Conservation (phyloP, 2,797 vertebrate species). For the Enoplosus armatus region DNA sequence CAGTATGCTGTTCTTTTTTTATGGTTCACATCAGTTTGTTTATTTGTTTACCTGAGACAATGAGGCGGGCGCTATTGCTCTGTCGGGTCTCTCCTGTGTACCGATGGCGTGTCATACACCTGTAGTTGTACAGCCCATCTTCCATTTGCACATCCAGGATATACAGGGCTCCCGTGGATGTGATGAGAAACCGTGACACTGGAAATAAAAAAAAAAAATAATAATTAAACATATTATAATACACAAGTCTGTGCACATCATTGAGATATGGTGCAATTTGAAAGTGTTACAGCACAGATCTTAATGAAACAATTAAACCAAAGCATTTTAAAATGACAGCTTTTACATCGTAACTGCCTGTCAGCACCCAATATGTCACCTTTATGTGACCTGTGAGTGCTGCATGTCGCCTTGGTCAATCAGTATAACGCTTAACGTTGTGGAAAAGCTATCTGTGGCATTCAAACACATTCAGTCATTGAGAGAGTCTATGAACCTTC, state of each 20-base stretch:
- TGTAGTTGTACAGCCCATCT: constrained; percentile 98
- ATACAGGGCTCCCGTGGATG: constrained; percentile 99
- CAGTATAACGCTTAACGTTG: neutral
- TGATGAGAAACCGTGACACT: constrained; percentile 97
- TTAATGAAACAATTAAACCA: neutral
- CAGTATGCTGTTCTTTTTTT: neutral
- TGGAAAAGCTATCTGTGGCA: constrained; percentile 11
- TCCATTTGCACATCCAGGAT: constrained; percentile 99
- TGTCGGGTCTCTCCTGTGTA: constrained; percentile 98
- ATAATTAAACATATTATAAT: too few species aligned
- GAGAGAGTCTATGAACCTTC: too few species aligned
- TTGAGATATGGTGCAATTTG: neutral
- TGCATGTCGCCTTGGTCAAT: neutral
- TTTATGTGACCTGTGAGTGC: constrained; percentile 11
- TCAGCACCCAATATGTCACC: neutral
- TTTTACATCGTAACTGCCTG: neutral
- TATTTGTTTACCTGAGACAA: constrained; percentile 91
- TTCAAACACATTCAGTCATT: neutral
- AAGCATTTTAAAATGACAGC: neutral
- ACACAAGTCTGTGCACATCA: neutral
- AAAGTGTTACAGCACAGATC: neutral
- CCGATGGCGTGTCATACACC: constrained; percentile 96
- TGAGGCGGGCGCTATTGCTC: constrained; percentile 98
- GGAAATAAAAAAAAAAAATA: constrained; percentile 42
- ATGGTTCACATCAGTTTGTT: neutral